A percentile compares a stretch with the other conserved stretches of the same genome.
These are phyloP conservation scores for Hydrozoanthus tunicans DNA, from an alignment of 64 coral and sea anemone species.

Conservation along the genomic window DNA sequence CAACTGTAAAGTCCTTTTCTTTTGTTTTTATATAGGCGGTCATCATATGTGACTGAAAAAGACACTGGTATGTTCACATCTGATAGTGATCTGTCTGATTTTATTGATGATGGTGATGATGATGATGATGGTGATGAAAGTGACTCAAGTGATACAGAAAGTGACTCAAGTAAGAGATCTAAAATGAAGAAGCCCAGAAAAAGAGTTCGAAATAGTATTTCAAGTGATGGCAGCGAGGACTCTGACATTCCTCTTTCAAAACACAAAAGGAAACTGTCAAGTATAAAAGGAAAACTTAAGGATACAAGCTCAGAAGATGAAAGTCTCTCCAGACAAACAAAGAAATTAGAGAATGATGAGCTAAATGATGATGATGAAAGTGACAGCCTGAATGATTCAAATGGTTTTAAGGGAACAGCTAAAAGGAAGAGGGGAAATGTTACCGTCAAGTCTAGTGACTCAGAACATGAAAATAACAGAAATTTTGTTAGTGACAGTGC, in stretches of 20 bases:
- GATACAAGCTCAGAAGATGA: neutral
- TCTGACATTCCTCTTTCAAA: neutral
- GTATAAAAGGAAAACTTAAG: neutral
- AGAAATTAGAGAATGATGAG: neutral
- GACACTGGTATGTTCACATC: conserved; percentile 52
- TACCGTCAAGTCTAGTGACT: conserved; percentile 46
- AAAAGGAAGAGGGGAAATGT: conserved; percentile 38
- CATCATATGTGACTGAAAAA: conserved; percentile 81
- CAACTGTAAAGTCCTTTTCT: neutral
- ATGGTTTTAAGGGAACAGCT: neutral
- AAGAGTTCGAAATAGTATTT: neutral
- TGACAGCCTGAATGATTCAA: neutral
- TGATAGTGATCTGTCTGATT: conserved; percentile 89
- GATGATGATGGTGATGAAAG: conserved; percentile 8
- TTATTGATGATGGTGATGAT: conserved; percentile 83
- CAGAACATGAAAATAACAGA: neutral
- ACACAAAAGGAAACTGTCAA: neutral
- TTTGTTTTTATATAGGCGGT: conserved; percentile 38
- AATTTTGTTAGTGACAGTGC: conserved; percentile 15
- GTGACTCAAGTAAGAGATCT: neutral
- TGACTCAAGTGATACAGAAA: conserved; percentile 3
- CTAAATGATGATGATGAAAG: conserved; percentile 1
- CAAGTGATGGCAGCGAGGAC: conserved; percentile 20
- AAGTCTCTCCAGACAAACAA: neutral
- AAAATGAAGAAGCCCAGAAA: neutral